Conservation (phyloP, 2,797 vertebrate species). For the Hypotaenidia okinawae region DNA sequence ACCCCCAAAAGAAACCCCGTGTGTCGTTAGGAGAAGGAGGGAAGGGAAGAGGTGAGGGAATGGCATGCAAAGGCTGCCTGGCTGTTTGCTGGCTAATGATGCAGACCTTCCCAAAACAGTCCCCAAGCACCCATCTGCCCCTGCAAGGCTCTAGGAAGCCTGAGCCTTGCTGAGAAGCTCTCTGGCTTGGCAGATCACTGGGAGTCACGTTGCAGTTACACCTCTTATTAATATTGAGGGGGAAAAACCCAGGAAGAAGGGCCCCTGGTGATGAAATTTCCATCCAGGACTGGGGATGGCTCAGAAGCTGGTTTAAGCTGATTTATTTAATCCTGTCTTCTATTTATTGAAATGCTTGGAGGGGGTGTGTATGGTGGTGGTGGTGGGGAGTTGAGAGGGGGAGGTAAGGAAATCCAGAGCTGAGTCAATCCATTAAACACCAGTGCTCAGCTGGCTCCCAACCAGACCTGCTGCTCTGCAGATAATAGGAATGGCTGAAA, state of each 20-base stretch:
- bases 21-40: neutral
- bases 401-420: conserved; percentile 27
- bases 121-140: conserved; percentile 52
- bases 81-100: conserved; percentile 9
- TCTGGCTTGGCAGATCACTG: conserved; percentile 34
- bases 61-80: conserved; percentile 34
- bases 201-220: conserved; percentile 67
- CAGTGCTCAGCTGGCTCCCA: conserved; percentile 30
- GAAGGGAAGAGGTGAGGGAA: neutral
- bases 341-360: conserved; percentile 57
- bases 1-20: neutral
- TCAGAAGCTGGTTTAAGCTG: conserved; percentile 69
- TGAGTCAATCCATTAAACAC: conserved; percentile 59
- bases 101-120: conserved; percentile 23
- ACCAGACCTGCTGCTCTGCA: conserved; percentile 3
- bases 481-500: conserved; percentile 25
- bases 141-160: conserved; percentile 3
- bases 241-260: conserved; percentile 54
- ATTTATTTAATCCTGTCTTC: conserved; percentile 72
- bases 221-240: conserved; percentile 59
- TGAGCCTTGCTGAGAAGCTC: conserved; percentile 63
- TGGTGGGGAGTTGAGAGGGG: no score
- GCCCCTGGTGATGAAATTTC: conserved; percentile 70
- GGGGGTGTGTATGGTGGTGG: no score
- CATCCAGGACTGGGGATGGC: conserved; percentile 71